Base-by-base conservation (phyloP, 2,888 invertebrate species). In the Hirtodrosophila duncani region DNA sequence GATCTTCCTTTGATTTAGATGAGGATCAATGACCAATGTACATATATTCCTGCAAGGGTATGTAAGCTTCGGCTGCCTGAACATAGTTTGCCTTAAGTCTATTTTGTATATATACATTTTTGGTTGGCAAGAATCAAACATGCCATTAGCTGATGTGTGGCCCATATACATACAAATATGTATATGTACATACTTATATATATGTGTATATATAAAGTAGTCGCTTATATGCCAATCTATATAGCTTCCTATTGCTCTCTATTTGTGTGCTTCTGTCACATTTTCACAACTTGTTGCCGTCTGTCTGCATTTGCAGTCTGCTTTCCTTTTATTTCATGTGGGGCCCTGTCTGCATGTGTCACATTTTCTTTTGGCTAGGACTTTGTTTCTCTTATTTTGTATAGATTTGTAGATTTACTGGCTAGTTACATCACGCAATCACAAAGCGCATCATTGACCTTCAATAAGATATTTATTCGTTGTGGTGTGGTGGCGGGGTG, bases 211-310 rank as follows among this genome's bases (percentile, higher is more conserved):
- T 20, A 7, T 10, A 10, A n/a, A n/a, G n/a, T n/a, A n/a, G n/a
- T 37, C 10, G 8, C 3, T 30, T 29, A 39, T 31, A 18, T 10
- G 9, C n/a, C 7, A 13, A n/a, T 23, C 24, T 39, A 39, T 13
- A 34, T 29, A 41, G 6, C 23, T 24, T 43, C 20, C 29, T 29
- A 34, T 52, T 52, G 52, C 52, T 34, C 33, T 13, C 24, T 20
- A n/a, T 14, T 34, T 14, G n/a, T 29, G 30, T 9, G 17, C 24
- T 29, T 38, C 20, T 52, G 55, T 33, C 42, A 45, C 26, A 41
- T 61, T 38, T 45, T 58, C 49, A 57, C 70, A 74, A 74, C 71
- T 72, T 75, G 75, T 71, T 72, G 75, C 75, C 63, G 26, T 39
- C 39, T 26, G 5, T 8, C 13, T 27, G 31, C 38, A 33, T 11